These are phyloP conservation scores for Melanotaenia duboulayi DNA, from an alignment of 2,113 vertebrate species.

Conservation along the genomic window DNA sequence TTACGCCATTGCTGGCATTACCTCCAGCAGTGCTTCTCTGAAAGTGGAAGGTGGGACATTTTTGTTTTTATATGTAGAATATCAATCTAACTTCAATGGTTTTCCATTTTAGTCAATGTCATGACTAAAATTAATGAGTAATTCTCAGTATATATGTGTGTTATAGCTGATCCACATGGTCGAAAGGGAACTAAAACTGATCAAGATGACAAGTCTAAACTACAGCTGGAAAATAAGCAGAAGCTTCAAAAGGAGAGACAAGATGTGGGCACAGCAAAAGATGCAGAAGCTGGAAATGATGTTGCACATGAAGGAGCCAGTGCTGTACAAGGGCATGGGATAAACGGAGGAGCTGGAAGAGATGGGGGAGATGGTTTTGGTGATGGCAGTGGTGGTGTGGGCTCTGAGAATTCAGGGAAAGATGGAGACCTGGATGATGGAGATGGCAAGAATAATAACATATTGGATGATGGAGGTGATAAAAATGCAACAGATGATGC, in stretches of 20 bases:
- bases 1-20: conserved; percentile 81
- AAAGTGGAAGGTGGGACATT: conserved; percentile 83
- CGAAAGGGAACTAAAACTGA: conserved; percentile 13
- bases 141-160: background rate
- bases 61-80: background rate
- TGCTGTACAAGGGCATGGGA: background rate
- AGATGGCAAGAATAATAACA: conserved; percentile 36
- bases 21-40: conserved; percentile 85
- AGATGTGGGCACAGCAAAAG: conserved; percentile 22
- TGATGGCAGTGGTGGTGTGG: conserved; percentile 14
- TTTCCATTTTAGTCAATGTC: too few relatives aligned
- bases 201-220: conserved; percentile 36
- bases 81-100: background rate
- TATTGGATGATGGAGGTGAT: conserved; percentile 28
- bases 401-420: background rate
- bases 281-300: conserved; percentile 32
- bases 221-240: conserved; percentile 36
- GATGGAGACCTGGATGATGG: conserved; percentile 13
- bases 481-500: conserved; percentile 26
- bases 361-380: background rate
- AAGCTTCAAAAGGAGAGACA: conserved; percentile 53
- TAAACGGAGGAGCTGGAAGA: conserved; percentile 3
- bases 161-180: conserved; percentile 61
- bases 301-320: conserved; percentile 19
- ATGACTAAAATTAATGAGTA: background rate